Evolutionary conservation across 2,797 vertebrate species (phyloP).

Genomic region (Tragelaphus eurycerus): DNA sequence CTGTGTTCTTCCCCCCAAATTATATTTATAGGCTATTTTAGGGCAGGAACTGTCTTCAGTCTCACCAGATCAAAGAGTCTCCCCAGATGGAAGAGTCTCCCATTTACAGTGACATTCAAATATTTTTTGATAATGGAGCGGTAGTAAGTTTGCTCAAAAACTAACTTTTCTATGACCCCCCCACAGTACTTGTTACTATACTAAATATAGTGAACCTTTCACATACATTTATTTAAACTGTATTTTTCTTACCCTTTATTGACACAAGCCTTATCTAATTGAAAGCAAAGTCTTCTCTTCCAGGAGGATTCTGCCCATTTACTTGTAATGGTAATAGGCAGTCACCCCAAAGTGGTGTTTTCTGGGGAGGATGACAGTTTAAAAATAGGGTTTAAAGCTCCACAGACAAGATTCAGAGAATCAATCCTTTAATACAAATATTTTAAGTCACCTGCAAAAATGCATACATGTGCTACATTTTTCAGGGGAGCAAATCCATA

Average conservation of each 20-base stretch:
- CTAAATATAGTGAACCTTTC: not conserved
- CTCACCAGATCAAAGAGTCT: not conserved
- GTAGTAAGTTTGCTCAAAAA: constrained; percentile 20
- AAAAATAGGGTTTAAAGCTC: not conserved
- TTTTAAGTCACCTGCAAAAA: not conserved
- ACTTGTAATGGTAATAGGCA: not conserved
- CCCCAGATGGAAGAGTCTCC: not conserved
- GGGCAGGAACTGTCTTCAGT: not conserved
- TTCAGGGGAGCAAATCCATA: not conserved
- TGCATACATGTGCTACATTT: not conserved
- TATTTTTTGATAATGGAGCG: not conserved
- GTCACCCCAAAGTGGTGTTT: not conserved
- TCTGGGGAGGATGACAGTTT: not conserved
- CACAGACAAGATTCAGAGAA: not conserved
- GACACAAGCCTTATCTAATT: not conserved
- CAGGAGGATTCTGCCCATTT: not conserved
- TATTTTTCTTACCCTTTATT: not conserved
- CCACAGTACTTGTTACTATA: not conserved
- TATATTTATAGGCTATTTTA: not conserved
- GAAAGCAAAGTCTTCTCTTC: constrained; percentile 7
- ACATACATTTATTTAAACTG: not conserved
- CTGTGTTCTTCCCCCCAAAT: not conserved
- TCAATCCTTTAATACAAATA: not conserved
- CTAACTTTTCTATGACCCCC: not conserved
- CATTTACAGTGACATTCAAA: not conserved